These are phyloP conservation scores for Cinclus mexicanus DNA, from an alignment of 2,113 vertebrate genomes.

Conservation along the genomic window DNA sequence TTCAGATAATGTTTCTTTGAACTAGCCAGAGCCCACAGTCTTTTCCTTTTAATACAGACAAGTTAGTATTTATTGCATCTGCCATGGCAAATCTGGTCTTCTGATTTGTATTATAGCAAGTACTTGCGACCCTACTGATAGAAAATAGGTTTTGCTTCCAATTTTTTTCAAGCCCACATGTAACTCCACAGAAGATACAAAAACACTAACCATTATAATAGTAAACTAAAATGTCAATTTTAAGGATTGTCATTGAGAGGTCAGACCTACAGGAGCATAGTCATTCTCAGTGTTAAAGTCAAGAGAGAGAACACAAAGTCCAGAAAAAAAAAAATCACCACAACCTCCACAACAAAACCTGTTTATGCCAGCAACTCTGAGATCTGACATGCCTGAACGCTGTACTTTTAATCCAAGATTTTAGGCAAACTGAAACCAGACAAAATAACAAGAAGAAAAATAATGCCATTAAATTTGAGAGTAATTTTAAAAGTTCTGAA, in stretches of 20 bases:
- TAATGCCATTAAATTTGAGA: not conserved
- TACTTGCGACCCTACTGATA: not conserved
- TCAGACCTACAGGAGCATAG: not conserved
- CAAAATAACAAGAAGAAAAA: not conserved
- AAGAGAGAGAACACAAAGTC: not conserved
- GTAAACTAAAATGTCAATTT: not conserved
- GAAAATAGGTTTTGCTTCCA: not conserved
- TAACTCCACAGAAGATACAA: not conserved
- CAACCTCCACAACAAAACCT: not conserved
- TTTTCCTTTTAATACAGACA: not conserved
- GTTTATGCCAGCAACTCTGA: not conserved
- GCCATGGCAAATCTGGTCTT: not conserved
- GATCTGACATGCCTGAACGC: not conserved
- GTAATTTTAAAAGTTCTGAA: not conserved
- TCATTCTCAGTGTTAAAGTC: not conserved
- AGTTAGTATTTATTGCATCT: not conserved
- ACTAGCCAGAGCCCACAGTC: not conserved
- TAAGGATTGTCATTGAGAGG: not conserved
- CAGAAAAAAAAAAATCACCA: not conserved
- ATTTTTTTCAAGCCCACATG: not conserved
- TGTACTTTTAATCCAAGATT: not conserved
- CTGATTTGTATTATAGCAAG: not conserved
- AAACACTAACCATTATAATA: not conserved
- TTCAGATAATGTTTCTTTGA: not conserved
- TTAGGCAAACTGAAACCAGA: not conserved